Conservation (phyloP, 2,888 invertebrate species). For the Ptychoptera contaminata region DNA sequence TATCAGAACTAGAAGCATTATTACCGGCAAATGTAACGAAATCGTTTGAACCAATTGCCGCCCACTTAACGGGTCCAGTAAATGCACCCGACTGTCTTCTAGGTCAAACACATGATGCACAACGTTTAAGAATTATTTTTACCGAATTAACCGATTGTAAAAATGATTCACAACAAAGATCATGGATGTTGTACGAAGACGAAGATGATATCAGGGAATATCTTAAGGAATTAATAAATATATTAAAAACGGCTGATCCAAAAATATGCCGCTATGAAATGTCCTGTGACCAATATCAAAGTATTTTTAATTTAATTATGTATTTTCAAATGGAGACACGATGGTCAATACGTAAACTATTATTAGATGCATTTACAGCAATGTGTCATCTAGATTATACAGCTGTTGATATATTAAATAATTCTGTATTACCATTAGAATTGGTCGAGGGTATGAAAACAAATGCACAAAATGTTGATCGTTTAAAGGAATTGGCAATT, state of each 20-base stretch:
- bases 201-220: slow-evolving; percentile 77
- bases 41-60: slow-evolving; percentile 42
- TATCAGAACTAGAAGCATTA: slow-evolving; percentile 34
- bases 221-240: slow-evolving; percentile 64
- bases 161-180: slow-evolving; percentile 88
- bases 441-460: slow-evolving; percentile 63
- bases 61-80: slow-evolving; percentile 43
- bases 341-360: slow-evolving; percentile 67
- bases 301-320: slow-evolving; percentile 69
- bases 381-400: slow-evolving; percentile 74
- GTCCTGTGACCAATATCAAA: slow-evolving; percentile 67
- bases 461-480: slow-evolving; percentile 60
- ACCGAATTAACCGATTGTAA: slow-evolving; percentile 75
- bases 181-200: slow-evolving; percentile 91
- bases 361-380: slow-evolving; percentile 73
- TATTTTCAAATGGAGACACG: slow-evolving; percentile 94
- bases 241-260: slow-evolving; percentile 78
- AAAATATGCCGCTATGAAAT: slow-evolving; percentile 74
- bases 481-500: slow-evolving; percentile 67
- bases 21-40: slow-evolving; percentile 42
- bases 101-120: slow-evolving; percentile 64
- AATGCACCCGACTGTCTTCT: slow-evolving; percentile 46
- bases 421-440: slow-evolving; percentile 80
- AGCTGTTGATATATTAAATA: slow-evolving; percentile 66
- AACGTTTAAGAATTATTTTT: slow-evolving; percentile 67